Evolutionary conservation across 37 sponge, comb jelly and placozoan species (phyloP).

Genomic region (Diacarnus erythraeanus): DNA sequence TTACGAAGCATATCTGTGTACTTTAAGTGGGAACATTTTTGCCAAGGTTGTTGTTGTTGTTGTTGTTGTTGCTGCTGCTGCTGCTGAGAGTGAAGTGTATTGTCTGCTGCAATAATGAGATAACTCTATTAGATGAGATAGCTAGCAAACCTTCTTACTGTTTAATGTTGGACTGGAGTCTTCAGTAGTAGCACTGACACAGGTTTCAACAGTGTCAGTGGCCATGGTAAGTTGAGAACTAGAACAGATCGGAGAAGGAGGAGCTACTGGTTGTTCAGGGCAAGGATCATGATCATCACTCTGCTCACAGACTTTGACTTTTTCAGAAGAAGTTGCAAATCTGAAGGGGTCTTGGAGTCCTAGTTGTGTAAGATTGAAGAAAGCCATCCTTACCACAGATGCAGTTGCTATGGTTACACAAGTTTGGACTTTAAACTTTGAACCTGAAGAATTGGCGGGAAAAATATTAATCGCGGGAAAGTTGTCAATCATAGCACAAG

Average conservation of each 20-base stretch:
- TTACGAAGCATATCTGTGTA: conserved; percentile 77
- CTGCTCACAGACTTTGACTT: not conserved
- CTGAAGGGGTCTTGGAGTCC: conserved; percentile 85
- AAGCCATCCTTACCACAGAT: conserved; percentile 64
- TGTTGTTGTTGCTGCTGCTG: not conserved
- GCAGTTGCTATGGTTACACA: not conserved
- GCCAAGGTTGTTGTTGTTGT: conserved; percentile 2
- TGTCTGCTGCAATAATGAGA: not conserved
- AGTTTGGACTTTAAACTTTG: not conserved
- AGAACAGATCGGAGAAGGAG: too few relatives aligned
- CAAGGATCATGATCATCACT: not conserved
- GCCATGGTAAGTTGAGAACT: too few relatives aligned
- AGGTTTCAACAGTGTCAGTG: not conserved
- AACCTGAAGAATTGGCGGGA: conserved; percentile 43
- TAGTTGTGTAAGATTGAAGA: conserved; percentile 95
- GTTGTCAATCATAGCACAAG: not conserved
- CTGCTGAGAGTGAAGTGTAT: not conserved
- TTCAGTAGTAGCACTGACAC: not conserved
- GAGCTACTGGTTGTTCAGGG: not conserved
- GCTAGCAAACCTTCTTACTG: not conserved
- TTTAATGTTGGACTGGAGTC: not conserved
- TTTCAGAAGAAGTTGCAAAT: conserved; percentile 20
- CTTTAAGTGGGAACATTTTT: conserved; percentile 71
- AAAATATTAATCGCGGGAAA: not conserved
- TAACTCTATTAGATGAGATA: not conserved